A percentile compares a stretch with the other conserved stretches of the same genome.
These are phyloP conservation scores for Nyctalus aviator DNA, from an alignment of 2,797 vertebrate species.

Conservation along the genomic window DNA sequence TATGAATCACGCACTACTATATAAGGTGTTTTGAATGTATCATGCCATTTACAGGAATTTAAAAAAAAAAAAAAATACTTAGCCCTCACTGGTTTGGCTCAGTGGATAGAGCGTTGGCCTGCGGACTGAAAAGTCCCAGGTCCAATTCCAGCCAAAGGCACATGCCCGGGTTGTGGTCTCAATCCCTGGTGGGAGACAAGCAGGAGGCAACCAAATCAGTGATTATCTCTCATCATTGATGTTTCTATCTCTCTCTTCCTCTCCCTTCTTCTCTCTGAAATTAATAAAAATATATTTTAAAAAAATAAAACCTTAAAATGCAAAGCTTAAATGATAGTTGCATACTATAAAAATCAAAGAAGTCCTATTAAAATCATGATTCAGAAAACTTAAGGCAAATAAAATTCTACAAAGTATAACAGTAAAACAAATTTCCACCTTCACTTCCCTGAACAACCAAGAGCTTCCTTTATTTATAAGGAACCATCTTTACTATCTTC, in stretches of 20 bases:
- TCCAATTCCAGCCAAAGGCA: no score
- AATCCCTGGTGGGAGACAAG: no score
- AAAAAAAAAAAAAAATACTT: neutral
- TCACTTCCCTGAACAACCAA: neutral
- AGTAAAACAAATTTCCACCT: constrained; percentile 34
- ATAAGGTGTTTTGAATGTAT: neutral
- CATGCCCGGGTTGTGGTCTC: no score
- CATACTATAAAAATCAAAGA: constrained; percentile 2
- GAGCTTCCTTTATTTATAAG: neutral
- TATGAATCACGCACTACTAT: neutral
- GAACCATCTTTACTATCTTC: neutral
- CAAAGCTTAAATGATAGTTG: constrained; percentile 1
- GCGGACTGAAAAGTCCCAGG: no score
- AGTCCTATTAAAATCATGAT: constrained; percentile 40
- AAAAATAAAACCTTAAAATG: neutral
- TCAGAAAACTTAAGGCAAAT: constrained; percentile 57
- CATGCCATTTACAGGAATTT: constrained; percentile 17
- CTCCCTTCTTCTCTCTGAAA: no score
- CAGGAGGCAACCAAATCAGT: no score
- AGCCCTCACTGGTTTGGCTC: no score
- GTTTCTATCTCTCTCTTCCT: no score
- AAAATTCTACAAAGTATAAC: constrained; percentile 43
- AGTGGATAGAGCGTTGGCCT: no score
- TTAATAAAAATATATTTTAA: neutral
- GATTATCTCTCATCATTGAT: no score